Evolutionary conservation across 2,113 vertebrate genomes (phyloP).

Genomic region (Lasiurus borealis): DNA sequence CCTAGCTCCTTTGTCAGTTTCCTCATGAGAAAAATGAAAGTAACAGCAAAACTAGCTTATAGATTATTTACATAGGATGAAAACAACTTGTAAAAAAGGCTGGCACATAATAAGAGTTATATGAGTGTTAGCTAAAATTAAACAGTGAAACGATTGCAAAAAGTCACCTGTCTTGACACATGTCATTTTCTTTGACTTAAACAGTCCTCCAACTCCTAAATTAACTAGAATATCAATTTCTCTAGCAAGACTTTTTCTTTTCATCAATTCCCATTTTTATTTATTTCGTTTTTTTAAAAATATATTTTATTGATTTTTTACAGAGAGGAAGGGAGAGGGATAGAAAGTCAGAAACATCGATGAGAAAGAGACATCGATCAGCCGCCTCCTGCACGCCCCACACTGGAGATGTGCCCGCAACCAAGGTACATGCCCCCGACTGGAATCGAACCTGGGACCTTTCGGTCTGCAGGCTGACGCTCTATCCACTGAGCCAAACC

Average conservation of each 20-base stretch:
- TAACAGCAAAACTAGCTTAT: background rate
- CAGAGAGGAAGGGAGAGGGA: no score
- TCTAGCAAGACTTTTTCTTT: background rate
- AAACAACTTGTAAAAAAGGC: background rate
- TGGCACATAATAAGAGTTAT: background rate
- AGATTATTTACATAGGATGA: background rate
- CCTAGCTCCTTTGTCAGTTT: background rate
- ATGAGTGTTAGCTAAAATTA: background rate
- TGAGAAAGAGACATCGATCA: no score
- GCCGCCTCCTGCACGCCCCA: no score
- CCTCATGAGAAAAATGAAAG: background rate
- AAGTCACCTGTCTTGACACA: background rate
- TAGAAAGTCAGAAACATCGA: no score
- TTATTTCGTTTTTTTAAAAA: no score
- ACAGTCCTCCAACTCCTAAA: background rate
- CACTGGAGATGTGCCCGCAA: no score
- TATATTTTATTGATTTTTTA: no score
- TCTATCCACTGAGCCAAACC: no score
- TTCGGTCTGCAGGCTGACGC: no score
- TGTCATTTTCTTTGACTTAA: background rate
- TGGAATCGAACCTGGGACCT: no score
- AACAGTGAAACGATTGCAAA: background rate
- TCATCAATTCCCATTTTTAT: background rate
- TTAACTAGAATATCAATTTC: background rate
- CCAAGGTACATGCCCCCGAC: no score